These are phyloP conservation scores for Cyphomyrus plagiostoma DNA, from an alignment of 2,113 vertebrate species.

Conservation along the genomic window DNA sequence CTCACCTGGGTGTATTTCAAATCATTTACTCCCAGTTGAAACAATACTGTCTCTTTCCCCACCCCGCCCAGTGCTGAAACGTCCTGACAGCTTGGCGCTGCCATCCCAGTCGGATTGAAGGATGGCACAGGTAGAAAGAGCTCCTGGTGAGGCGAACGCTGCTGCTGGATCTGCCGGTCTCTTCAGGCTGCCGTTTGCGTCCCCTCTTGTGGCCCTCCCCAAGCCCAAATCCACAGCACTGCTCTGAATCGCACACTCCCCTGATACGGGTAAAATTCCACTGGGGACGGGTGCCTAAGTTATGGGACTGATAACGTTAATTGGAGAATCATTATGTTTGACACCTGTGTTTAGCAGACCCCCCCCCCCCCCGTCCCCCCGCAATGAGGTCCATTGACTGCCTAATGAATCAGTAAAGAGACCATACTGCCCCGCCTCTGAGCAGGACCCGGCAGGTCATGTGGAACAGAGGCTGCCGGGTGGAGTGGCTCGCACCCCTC, in stretches of 20 bases:
- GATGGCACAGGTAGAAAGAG: background rate
- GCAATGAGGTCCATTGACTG: background rate
- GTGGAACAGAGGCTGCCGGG: background rate
- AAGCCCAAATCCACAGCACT: slow-evolving; percentile 31
- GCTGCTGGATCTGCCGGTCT: background rate
- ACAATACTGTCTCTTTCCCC: slow-evolving; percentile 35
- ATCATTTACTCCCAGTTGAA: slow-evolving; percentile 60
- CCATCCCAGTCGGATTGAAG: background rate
- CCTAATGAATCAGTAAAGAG: slow-evolving; percentile 3
- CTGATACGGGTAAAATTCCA: background rate
- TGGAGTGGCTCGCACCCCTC: background rate
- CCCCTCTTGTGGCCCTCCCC: slow-evolving; percentile 29
- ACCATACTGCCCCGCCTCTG: background rate
- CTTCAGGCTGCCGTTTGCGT: slow-evolving; percentile 31
- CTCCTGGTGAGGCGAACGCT: background rate
- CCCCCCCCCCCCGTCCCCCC: background rate
- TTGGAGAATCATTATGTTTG: slow-evolving; percentile 49
- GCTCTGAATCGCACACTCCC: slow-evolving; percentile 42
- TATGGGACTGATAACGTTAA: slow-evolving; percentile 44
- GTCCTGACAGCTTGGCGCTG: slow-evolving; percentile 5
- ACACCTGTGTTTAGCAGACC: slow-evolving; percentile 11
- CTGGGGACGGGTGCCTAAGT: slow-evolving; percentile 44
- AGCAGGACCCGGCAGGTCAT: slow-evolving; percentile 15
- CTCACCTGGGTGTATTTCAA: slow-evolving; percentile 51
- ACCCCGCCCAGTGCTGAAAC: background rate